Percentiles rank a stretch among this genome's conserved stretches.
phyloP scores from a whole-genome alignment of 2,113 vertebrate genomes.

The Lanius ludovicianus region DNA sequence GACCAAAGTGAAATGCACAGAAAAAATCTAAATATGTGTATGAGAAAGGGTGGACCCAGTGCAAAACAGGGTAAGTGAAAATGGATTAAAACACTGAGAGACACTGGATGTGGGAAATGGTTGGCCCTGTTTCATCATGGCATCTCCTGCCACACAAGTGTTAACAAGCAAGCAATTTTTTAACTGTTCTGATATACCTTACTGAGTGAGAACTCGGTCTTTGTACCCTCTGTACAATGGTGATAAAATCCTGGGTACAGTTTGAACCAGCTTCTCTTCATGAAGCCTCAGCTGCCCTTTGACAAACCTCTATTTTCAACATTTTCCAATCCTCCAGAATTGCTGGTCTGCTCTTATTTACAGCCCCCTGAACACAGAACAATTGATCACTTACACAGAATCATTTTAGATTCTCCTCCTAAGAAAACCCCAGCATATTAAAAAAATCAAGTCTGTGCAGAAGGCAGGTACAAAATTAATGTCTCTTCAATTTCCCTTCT shows the following conservation, averaged over 20 bases:
- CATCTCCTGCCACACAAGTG: not conserved
- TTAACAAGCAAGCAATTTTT: not conserved
- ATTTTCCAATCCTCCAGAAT: not conserved
- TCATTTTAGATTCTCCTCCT: not conserved
- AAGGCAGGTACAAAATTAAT: not conserved
- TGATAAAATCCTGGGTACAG: not conserved
- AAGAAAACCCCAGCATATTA: not conserved
- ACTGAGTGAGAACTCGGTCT: not conserved
- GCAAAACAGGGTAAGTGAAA: not conserved
- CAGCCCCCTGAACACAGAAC: not conserved
- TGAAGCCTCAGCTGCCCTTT: not conserved
- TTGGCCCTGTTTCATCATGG: not conserved
- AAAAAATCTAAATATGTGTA: not conserved
- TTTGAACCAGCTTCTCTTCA: not conserved
- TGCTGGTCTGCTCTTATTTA: not conserved
- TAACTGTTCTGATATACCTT: not conserved
- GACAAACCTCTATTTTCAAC: not conserved
- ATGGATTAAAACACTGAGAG: not conserved
- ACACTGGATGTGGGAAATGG: not conserved
- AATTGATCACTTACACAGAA: not conserved
- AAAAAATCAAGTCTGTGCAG: not conserved
- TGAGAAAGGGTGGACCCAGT: not conserved
- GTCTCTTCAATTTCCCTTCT: not conserved
- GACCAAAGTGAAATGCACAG: not conserved
- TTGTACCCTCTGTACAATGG: not conserved